phyloP scores from a whole-genome alignment of 2,888 invertebrate species.

The Cephonodes hylas region DNA sequence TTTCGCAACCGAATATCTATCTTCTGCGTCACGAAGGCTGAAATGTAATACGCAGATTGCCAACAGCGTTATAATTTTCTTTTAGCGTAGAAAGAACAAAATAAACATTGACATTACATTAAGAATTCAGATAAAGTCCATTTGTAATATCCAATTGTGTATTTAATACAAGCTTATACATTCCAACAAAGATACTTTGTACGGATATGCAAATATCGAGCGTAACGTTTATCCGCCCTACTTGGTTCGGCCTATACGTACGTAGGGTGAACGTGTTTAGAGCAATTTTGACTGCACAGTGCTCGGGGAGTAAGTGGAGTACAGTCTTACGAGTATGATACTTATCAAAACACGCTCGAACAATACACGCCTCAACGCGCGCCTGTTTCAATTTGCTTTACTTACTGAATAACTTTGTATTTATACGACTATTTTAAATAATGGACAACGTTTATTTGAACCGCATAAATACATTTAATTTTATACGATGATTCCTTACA shows the following conservation, averaged over 20 bases:
- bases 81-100: neutral
- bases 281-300: constrained; percentile 34
- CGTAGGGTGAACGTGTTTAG: constrained; percentile 28
- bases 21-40: too few species aligned
- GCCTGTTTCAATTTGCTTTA: neutral
- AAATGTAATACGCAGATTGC: neutral
- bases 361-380: constrained; percentile 38
- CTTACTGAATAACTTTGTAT: too few species aligned
- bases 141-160: neutral
- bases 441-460: too few species aligned
- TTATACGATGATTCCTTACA: too few species aligned
- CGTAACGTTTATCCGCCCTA: constrained; percentile 17
- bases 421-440: too few species aligned
- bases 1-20: too few species aligned
- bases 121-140: neutral
- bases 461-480: too few species aligned
- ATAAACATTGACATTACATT: neutral
- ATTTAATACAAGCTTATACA: neutral
- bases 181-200: constrained; percentile 1
- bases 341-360: constrained; percentile 46
- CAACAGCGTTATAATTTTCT: neutral
- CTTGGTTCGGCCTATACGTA: constrained; percentile 13
- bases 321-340: constrained; percentile 38
- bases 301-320: neutral
- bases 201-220: constrained; percentile 13